These are phyloP conservation scores for Ctenoplectra terminalis DNA, from an alignment of 1,140 invertebrate species.

Conservation along the genomic window DNA sequence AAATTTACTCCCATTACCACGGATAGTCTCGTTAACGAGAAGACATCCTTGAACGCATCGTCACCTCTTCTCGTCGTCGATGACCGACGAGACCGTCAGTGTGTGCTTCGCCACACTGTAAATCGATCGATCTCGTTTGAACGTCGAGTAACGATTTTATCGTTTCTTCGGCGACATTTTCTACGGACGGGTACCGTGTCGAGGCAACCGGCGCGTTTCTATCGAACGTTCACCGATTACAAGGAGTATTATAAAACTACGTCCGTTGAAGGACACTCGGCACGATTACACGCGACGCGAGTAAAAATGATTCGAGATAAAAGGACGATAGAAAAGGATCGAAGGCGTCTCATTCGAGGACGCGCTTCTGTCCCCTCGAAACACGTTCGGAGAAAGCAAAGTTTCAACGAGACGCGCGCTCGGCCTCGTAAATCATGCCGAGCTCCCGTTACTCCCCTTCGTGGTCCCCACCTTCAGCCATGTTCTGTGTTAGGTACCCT, in stretches of 20 bases:
- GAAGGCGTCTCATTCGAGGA: neutral
- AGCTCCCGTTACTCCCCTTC: constrained; percentile 55
- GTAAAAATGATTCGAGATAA: too few relatives aligned
- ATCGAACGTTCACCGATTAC: neutral
- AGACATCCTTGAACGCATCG: constrained; percentile 66
- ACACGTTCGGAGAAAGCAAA: constrained; percentile 3
- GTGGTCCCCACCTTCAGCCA: constrained; percentile 16
- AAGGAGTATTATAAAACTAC: neutral
- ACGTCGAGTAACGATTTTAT: neutral
- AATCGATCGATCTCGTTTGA: neutral
- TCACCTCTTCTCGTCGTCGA: constrained; percentile 59
- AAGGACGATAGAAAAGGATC: neutral
- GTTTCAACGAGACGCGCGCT: constrained; percentile 34
- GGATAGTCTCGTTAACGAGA: constrained; percentile 66
- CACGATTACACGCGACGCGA: too few relatives aligned
- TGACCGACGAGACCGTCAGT: constrained; percentile 24
- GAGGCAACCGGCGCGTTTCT: neutral
- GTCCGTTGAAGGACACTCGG: neutral
- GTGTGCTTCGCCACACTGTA: constrained; percentile 9
- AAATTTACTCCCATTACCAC: constrained; percentile 68
- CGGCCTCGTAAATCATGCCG: constrained; percentile 71
- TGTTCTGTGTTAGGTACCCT: constrained; percentile 25
- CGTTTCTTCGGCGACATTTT: neutral
- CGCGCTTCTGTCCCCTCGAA: constrained; percentile 23
- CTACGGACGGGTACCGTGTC: neutral